Evolutionary conservation across 2,888 invertebrate genomes (phyloP).

Genomic region (Dione vanillae): DNA sequence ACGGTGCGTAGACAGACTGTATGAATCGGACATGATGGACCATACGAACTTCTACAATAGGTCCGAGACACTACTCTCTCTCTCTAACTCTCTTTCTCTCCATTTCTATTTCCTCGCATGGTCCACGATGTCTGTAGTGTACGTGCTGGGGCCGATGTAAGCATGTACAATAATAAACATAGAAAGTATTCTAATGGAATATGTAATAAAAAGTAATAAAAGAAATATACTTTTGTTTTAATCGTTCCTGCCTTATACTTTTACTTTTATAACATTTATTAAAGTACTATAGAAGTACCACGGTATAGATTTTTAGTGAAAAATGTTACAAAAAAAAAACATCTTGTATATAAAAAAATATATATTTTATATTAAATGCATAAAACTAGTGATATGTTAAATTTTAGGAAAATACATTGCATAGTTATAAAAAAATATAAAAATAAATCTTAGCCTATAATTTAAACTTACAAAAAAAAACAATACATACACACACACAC

Average conservation of each 20-base stretch:
- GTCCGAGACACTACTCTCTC: conserved; percentile 11
- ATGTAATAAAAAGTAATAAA: conserved; percentile 78
- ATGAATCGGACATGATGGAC: conserved; percentile 53
- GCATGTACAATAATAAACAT: conserved; percentile 79
- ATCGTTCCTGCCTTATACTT: not conserved
- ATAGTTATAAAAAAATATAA: not conserved
- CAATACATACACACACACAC: no score
- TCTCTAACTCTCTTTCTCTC: conserved; percentile 22
- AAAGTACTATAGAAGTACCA: no score
- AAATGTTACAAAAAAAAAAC: not conserved
- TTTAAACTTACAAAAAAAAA: no score
- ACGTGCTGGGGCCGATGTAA: conserved; percentile 65
- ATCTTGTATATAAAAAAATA: no score
- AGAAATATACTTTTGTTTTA: conserved; percentile 31
- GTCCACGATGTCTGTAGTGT: conserved; percentile 45
- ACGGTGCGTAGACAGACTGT: conserved; percentile 67
- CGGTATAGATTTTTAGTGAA: no score
- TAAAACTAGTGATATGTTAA: conserved; percentile 18
- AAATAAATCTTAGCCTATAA: not conserved
- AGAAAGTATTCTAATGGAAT: conserved; percentile 84
- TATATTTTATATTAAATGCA: conserved; percentile 11
- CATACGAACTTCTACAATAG: conserved; percentile 40
- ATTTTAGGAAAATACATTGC: conserved; percentile 8
- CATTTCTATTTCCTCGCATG: not conserved
- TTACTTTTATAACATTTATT: no score